A percentile compares a stretch with the other conserved stretches of the same genome.
phyloP scores from a whole-genome alignment of 1,140 invertebrate genomes.

The Tetragnatha versicolor region DNA sequence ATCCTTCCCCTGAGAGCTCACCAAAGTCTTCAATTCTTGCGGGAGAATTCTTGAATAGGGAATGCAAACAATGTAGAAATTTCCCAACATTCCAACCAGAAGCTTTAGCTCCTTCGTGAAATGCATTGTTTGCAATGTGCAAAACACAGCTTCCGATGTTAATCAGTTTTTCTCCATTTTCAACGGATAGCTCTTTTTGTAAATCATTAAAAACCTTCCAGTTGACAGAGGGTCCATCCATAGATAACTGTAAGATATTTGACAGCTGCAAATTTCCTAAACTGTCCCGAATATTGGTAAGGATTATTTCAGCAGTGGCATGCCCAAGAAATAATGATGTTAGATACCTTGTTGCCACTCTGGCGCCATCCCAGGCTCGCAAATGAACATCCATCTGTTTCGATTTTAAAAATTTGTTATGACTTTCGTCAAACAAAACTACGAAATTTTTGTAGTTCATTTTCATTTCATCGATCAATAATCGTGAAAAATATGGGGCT shows the following conservation, averaged over 20 bases:
- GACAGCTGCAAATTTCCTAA: background rate
- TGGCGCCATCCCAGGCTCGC: background rate
- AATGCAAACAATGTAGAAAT: background rate
- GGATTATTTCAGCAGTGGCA: background rate
- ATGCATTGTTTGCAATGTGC: slow-evolving; percentile 14
- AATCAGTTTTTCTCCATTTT: background rate
- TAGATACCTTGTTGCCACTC: background rate
- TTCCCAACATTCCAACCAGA: slow-evolving; percentile 4
- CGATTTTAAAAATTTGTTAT: background rate
- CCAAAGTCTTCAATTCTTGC: background rate
- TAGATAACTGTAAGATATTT: slow-evolving; percentile 5
- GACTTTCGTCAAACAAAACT: background rate
- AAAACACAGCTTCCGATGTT: background rate
- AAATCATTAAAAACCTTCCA: slow-evolving; percentile 4
- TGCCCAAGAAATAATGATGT: slow-evolving; percentile 2
- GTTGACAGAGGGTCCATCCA: slow-evolving; percentile 14
- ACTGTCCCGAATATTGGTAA: background rate
- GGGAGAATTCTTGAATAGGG: slow-evolving; percentile 9
- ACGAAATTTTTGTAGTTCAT: background rate
- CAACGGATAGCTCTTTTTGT: background rate
- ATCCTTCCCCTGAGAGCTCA: background rate
- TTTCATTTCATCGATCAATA: background rate
- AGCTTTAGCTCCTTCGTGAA: background rate
- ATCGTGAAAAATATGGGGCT: background rate
- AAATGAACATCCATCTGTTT: slow-evolving; percentile 8